Base-by-base conservation (phyloP, 2,888 invertebrate genomes). In the Mesorhabditis spiculigera region DNA sequence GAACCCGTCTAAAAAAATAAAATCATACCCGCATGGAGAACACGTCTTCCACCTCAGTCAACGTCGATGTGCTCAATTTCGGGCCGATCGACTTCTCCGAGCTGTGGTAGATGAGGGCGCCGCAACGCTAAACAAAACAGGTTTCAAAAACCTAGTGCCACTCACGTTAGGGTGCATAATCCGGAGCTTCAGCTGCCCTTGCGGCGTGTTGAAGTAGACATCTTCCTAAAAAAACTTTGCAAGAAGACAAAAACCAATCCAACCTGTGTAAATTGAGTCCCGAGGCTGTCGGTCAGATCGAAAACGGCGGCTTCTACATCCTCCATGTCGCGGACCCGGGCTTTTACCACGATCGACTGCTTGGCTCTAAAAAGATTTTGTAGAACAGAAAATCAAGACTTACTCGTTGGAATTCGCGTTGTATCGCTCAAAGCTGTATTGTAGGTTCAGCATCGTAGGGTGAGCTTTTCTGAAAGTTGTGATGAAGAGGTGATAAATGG, bases 161-260 rank as follows among this genome's bases (percentile, higher is more conserved):
- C 72, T 45, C 43, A 72, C 72, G 43, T 72, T 72, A 5, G 72
- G 72, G 65, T 72, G 70, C 72, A 72, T 72, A 45, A 72, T 70
- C 13, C 72, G 50, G 5, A 72, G 72, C 41, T 72, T 72, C 4
- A 72, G 45, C 41, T 72, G 62, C 5, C 72, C 72, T 4, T 68
- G 65, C 8, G 70, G 72, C 5, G 69, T 68, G n/a, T 72, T 70
- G 68, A 72, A 72, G 50, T 72, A 72, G 50, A 72, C 72, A 58
- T 72, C 72, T 65, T 72, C 70, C 63, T 28, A 28, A 28, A 28
- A 28, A 28, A 28, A 28, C 28, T 28, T 28, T 28, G 8, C 2
- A 10, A 50, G 13, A 50, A 50, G 10, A 50, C 10, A 8, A 13
- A 10, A 50, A 8, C 50, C 28, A 28, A 28, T 28, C 28, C 28